These are phyloP conservation scores for Solenopsis fugax DNA, from an alignment of 1,140 invertebrate genomes.

Conservation along the genomic window DNA sequence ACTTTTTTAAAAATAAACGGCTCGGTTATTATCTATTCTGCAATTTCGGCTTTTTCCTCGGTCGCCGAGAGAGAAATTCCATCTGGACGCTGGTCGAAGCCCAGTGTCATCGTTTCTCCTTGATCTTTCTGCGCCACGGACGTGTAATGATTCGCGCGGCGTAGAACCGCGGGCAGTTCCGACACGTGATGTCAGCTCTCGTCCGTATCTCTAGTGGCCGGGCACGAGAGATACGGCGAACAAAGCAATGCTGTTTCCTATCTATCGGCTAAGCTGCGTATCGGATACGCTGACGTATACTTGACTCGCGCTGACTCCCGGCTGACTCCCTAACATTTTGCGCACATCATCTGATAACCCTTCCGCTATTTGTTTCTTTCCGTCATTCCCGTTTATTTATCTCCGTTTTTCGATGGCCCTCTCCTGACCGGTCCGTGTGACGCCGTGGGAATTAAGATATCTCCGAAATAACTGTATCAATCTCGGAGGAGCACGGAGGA, in stretches of 20 bases:
- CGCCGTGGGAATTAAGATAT: conserved; percentile 21
- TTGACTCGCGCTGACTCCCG: not conserved
- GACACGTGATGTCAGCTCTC: conserved; percentile 32
- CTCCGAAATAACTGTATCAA: conserved; percentile 6
- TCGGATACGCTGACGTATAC: conserved; percentile 29
- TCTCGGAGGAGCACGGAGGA: not conserved
- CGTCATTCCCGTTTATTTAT: not conserved
- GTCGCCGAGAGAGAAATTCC: not conserved
- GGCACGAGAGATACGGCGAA: conserved; percentile 39
- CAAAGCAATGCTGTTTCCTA: conserved; percentile 57
- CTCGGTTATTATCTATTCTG: not conserved
- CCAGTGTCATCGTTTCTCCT: not conserved
- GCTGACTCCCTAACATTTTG: not conserved
- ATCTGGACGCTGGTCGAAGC: not conserved
- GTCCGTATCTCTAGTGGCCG: conserved; percentile 31
- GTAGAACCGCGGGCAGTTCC: conserved; percentile 21
- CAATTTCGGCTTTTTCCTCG: not conserved
- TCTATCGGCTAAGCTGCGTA: conserved; percentile 27
- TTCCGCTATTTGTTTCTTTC: conserved; percentile 7
- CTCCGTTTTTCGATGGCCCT: too few species aligned
- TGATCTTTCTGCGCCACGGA: not conserved
- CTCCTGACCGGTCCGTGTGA: not conserved
- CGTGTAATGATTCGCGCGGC: conserved; percentile 3
- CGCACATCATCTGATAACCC: conserved; percentile 56
- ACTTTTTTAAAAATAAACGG: not conserved